These are phyloP conservation scores for Harpalus rufipes DNA, from an alignment of 2,888 invertebrate species.

Conservation along the genomic window DNA sequence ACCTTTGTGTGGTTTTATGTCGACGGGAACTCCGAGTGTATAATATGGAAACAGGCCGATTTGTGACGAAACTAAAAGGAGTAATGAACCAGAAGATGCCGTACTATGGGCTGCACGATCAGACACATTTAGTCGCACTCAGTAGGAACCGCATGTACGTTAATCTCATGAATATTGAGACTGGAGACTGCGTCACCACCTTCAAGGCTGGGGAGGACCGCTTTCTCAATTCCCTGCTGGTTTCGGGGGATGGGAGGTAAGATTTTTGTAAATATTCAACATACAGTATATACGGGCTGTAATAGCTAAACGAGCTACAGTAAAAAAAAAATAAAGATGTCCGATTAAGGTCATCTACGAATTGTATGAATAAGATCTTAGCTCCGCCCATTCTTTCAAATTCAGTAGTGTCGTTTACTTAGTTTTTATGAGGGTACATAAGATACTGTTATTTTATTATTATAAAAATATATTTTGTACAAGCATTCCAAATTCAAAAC, in stretches of 20 bases:
- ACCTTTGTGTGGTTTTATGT: constrained; percentile 88
- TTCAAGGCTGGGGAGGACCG: constrained; percentile 95
- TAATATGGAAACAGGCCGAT: constrained; percentile 87
- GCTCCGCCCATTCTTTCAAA: too few species aligned
- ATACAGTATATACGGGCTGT: too few species aligned
- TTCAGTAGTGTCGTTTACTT: too few species aligned
- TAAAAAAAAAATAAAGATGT: too few species aligned
- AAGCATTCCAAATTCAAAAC: too few species aligned
- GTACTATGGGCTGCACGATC: constrained; percentile 90
- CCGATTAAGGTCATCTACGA: too few species aligned
- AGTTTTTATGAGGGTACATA: too few species aligned
- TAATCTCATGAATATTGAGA: constrained; percentile 90
- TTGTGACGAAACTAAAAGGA: constrained; percentile 87
- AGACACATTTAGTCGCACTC: constrained; percentile 88
- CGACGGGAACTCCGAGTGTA: constrained; percentile 89
- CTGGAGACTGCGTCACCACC: constrained; percentile 89
- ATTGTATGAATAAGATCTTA: too few species aligned
- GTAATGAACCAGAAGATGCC: constrained; percentile 97
- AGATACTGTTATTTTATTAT: too few species aligned
- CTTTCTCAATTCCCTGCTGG: constrained; percentile 91
- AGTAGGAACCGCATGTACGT: constrained; percentile 94
- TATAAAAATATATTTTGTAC: too few species aligned
- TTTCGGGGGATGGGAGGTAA: constrained; percentile 92
- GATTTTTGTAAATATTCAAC: not conserved
- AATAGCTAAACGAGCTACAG: too few species aligned